Evolutionary conservation across 2,888 invertebrate genomes (phyloP), one percentile per base, ranked within the genome.

Genomic region (Embidobia sp.): DNA sequence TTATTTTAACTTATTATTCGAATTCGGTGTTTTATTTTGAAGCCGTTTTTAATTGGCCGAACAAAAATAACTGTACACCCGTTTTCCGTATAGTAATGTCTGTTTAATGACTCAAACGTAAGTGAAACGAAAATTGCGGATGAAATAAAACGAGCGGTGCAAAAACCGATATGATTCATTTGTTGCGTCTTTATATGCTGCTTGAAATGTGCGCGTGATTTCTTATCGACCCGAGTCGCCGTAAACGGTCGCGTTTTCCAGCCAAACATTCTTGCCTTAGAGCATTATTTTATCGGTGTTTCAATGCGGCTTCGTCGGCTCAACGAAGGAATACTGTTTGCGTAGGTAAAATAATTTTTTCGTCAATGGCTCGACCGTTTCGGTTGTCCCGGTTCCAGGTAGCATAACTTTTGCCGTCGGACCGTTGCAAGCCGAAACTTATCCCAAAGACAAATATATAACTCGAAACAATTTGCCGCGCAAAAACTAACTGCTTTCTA

Each of bases 391-490:
- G 1, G 11, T 22, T 11, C 13, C 19, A 33, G 6, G 31, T 18
- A 49, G 31, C 18, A 11, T 13, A 49, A 31, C 49, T 49, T 49
- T 49, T 49, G 49, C 49, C 49, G 49, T 49, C 49, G 49, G 49
- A 49, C 11, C 49, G 49, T 19, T 7, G 49, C 19, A 18, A 19
- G 19, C 15, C 46, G 15, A 19, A 33, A 49, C 26, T 46, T 27
- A n/a, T 26, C 7, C 6, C 27, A 3, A 4, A 46, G 22, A 22
- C 46, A 46, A 46, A n/a, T n/a, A 46, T n/a, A 19, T n/a, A 5
- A 19, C n/a, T 3, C 19, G 16, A 37, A 37, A 37, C 16, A 37
- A 37, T 37, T 37, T 37, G 37, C 16, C 3, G 11, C 33, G 2
- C 2, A 33, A 29, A 7, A 29, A n/a, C n/a, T n/a, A n/a, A n/a